phyloP scores from a whole-genome alignment of 2,113 vertebrate species.

The Pteronura brasiliensis region DNA sequence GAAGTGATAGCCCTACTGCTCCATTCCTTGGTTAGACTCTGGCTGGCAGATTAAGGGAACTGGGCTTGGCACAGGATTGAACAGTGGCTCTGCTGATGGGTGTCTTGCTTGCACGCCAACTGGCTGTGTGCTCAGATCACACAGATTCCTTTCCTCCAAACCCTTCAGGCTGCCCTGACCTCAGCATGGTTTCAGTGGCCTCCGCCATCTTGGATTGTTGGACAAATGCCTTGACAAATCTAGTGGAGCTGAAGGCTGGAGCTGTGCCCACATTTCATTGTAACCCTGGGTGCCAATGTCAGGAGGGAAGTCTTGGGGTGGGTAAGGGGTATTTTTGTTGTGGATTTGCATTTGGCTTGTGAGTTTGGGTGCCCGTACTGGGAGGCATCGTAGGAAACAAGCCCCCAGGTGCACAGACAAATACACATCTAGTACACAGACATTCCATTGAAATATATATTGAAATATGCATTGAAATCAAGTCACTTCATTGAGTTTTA shows the following conservation, averaged over 20 bases:
- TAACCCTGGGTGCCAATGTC: neutral
- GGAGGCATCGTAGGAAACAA: neutral
- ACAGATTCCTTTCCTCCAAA: neutral
- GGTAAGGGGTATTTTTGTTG: neutral
- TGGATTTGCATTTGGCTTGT: neutral
- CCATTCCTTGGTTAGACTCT: neutral
- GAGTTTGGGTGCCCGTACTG: neutral
- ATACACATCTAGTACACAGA: neutral
- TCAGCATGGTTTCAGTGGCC: neutral
- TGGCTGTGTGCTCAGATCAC: neutral
- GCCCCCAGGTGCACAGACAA: neutral
- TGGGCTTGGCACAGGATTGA: neutral
- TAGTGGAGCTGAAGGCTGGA: neutral
- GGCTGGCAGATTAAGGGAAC: neutral
- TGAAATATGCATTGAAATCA: neutral
- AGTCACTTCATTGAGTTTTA: neutral
- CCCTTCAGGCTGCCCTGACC: neutral
- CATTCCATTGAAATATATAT: neutral
- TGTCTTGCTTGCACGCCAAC: neutral
- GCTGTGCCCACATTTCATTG: neutral
- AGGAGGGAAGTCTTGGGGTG: neutral
- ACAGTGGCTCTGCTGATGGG: neutral
- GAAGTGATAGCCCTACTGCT: neutral
- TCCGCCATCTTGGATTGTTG: neutral
- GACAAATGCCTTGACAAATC: neutral